These are phyloP conservation scores for Pangasianodon hypophthalmus DNA, from an alignment of 2,113 vertebrate genomes.

Conservation along the genomic window DNA sequence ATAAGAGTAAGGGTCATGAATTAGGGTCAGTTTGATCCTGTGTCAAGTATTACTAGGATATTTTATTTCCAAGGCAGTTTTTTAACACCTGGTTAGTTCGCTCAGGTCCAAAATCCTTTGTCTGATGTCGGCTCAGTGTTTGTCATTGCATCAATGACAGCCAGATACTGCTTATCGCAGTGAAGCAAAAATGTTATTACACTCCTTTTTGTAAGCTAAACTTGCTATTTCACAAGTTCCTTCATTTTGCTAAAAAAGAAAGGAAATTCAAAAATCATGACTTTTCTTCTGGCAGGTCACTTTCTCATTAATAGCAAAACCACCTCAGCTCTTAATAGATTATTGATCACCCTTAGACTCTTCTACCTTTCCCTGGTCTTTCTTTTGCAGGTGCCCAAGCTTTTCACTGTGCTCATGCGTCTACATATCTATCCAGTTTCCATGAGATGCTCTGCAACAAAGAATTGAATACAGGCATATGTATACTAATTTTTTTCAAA, in stretches of 20 bases:
- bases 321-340: background rate
- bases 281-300: background rate
- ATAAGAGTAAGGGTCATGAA: background rate
- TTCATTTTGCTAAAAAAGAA: constrained; percentile 4
- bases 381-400: background rate
- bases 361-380: background rate
- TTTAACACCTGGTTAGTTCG: background rate
- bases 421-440: constrained; percentile 41
- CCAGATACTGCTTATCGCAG: background rate
- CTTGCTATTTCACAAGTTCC: background rate
- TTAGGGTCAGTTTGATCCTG: background rate
- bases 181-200: constrained; percentile 16
- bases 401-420: constrained; percentile 39
- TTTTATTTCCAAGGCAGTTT: background rate
- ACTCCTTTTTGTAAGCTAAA: constrained; percentile 37
- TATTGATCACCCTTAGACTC: background rate
- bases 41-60: background rate
- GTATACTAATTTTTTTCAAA: background rate
- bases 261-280: background rate
- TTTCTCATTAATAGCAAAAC: constrained; percentile 1
- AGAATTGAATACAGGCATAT: constrained; percentile 18
- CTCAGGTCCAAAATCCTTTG: constrained; percentile 10
- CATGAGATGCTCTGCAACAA: constrained; percentile 40
- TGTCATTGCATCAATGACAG: constrained; percentile 14
- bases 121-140: background rate